Conservation (phyloP, 2,113 vertebrate genomes). For the Chloropsis hardwickii region DNA sequence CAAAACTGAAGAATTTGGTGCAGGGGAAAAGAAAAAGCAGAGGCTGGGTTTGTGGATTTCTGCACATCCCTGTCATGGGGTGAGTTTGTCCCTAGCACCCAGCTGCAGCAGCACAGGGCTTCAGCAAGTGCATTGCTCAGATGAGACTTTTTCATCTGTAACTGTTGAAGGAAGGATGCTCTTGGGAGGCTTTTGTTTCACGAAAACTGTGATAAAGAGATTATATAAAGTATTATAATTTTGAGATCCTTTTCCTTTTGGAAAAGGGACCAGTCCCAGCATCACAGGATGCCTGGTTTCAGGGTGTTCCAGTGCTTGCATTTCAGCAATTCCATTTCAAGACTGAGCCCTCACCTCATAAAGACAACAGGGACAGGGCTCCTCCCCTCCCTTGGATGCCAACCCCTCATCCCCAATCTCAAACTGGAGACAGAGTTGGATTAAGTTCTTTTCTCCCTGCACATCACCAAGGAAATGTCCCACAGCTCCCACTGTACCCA, state of each 20-base stretch:
- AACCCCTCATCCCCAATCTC: background rate
- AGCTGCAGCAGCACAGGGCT: background rate
- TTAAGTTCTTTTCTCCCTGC: background rate
- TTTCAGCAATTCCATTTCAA: background rate
- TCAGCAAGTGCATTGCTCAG: background rate
- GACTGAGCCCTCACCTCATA: background rate
- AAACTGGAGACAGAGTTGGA: background rate
- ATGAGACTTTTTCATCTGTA: background rate
- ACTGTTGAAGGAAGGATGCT: background rate
- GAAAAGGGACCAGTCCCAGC: background rate
- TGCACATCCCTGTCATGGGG: background rate
- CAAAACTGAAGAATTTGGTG: slow-evolving; percentile 15
- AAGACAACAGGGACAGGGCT: background rate
- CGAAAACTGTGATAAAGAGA: background rate
- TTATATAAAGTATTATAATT: background rate
- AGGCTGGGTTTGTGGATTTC: slow-evolving; percentile 4
- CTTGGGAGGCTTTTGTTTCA: background rate
- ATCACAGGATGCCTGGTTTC: background rate
- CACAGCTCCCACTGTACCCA: background rate
- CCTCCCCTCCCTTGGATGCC: background rate
- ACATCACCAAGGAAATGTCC: background rate
- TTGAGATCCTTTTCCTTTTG: background rate
- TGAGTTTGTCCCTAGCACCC: background rate
- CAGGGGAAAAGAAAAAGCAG: background rate
- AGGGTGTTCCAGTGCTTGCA: background rate